phyloP scores from a whole-genome alignment of 2,888 invertebrate genomes.

The Carpatolechia fugitivella region DNA sequence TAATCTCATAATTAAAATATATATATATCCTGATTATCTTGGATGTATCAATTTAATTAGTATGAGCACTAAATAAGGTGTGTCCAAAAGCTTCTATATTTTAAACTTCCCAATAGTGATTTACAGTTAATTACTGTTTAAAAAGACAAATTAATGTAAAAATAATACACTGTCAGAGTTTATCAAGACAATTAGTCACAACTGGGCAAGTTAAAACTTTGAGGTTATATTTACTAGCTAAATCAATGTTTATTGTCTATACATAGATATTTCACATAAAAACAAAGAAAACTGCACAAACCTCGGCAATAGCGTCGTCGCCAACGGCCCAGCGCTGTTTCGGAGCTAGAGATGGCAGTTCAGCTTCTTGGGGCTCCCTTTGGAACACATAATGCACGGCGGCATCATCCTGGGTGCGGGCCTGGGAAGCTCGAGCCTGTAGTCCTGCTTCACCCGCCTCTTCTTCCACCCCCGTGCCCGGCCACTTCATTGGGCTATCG shows the following conservation, averaged over 20 bases:
- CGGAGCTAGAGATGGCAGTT: conserved; percentile 85
- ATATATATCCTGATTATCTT: not conserved
- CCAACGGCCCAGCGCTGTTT: conserved; percentile 93
- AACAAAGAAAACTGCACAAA: conserved; percentile 56
- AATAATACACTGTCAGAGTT: no score
- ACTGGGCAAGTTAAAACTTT: not conserved
- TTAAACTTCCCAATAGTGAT: no score
- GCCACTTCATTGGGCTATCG: conserved; percentile 88
- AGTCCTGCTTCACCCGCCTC: conserved; percentile 74
- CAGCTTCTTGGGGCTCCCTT: conserved; percentile 87
- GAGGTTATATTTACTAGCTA: conserved; percentile 10
- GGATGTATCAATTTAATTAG: not conserved
- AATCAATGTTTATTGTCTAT: conserved; percentile 4
- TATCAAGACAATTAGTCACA: not conserved
- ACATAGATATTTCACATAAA: conserved; percentile 26
- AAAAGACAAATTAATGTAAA: no score
- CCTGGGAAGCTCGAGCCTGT: conserved; percentile 82
- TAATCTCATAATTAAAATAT: no score
- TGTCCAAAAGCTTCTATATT: no score
- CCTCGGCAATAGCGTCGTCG: conserved; percentile 93
- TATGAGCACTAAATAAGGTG: not conserved
- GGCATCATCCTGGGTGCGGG: conserved; percentile 90
- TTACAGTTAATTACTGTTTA: no score
- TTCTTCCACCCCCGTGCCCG: conserved; percentile 84
- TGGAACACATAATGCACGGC: conserved; percentile 96